Conservation (phyloP, 1,140 invertebrate species). For the Neodiprion lecontei region DNA sequence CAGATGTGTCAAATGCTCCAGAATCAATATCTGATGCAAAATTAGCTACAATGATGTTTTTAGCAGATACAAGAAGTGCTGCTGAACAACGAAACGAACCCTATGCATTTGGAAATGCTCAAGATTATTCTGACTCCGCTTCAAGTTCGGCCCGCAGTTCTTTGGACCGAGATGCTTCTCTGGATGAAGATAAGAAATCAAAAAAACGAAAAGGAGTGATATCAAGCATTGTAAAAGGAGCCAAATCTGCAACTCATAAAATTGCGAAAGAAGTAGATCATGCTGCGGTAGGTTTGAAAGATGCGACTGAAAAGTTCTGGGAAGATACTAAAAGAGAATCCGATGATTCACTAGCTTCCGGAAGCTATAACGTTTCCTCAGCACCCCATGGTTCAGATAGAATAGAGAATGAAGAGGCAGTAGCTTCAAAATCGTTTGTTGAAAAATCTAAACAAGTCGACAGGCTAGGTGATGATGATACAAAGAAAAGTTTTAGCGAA, state of each 20-base stretch:
- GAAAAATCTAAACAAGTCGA: constrained; percentile 37
- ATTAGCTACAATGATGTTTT: constrained; percentile 30
- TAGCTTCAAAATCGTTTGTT: constrained; percentile 35
- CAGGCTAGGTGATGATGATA: constrained; percentile 24
- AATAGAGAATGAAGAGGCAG: constrained; percentile 30
- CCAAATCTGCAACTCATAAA: constrained; percentile 57
- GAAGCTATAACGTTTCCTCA: constrained; percentile 42
- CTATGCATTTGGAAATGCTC: background rate
- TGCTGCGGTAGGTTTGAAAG: constrained; percentile 46
- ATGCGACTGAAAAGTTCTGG: constrained; percentile 45
- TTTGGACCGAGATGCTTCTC: constrained; percentile 30
- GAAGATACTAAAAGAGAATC: constrained; percentile 56
- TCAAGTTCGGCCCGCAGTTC: constrained; percentile 28
- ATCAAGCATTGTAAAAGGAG: constrained; percentile 41
- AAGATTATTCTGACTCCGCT: background rate
- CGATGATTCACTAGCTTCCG: constrained; percentile 34
- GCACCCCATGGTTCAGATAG: constrained; percentile 25
- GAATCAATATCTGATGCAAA: constrained; percentile 24
- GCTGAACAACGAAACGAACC: constrained; percentile 12
- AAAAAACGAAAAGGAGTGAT: constrained; percentile 43
- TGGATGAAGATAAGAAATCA: constrained; percentile 28
- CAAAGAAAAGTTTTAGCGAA: constrained; percentile 22
- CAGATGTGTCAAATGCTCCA: background rate
- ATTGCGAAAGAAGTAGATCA: constrained; percentile 52
- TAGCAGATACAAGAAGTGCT: constrained; percentile 31